These are phyloP conservation scores for Muscidifurax raptorellus DNA, from an alignment of 1,140 invertebrate species.

Conservation along the genomic window DNA sequence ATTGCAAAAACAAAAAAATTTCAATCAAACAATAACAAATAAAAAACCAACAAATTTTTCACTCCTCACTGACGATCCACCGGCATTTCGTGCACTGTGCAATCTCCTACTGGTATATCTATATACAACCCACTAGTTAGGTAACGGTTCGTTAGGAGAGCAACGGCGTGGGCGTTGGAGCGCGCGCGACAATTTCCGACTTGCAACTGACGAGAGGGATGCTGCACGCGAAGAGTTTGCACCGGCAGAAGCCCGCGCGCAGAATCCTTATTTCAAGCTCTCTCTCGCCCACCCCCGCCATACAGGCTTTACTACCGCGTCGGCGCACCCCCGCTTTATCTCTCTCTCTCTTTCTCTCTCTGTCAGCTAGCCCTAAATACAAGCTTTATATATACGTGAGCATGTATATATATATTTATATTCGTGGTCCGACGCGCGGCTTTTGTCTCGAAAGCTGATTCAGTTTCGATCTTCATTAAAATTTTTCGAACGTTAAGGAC, in stretches of 20 bases:
- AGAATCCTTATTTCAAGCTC: slow-evolving; percentile 56
- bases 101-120: no score
- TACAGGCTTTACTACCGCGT: slow-evolving; percentile 13
- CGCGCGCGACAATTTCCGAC: slow-evolving; percentile 62
- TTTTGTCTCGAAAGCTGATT: slow-evolving; percentile 44
- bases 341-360: slow-evolving; percentile 10
- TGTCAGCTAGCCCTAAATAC: slow-evolving; percentile 5
- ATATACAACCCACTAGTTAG: no score
- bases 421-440: slow-evolving; percentile 7
- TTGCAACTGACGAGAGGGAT: slow-evolving; percentile 72
- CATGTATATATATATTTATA: no score
- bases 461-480: background rate
- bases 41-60: no score
- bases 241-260: slow-evolving; percentile 67
- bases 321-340: slow-evolving; percentile 45
- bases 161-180: background rate
- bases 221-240: slow-evolving; percentile 72
- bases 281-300: background rate
- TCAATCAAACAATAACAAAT: slow-evolving; percentile 24
- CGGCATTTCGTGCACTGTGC: no score
- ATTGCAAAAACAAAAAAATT: background rate
- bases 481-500: slow-evolving; percentile 66
- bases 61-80: no score
- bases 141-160: background rate
- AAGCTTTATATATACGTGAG: background rate